phyloP scores from a whole-genome alignment of 2,797 vertebrate species.

The Acomys russatus region DNA sequence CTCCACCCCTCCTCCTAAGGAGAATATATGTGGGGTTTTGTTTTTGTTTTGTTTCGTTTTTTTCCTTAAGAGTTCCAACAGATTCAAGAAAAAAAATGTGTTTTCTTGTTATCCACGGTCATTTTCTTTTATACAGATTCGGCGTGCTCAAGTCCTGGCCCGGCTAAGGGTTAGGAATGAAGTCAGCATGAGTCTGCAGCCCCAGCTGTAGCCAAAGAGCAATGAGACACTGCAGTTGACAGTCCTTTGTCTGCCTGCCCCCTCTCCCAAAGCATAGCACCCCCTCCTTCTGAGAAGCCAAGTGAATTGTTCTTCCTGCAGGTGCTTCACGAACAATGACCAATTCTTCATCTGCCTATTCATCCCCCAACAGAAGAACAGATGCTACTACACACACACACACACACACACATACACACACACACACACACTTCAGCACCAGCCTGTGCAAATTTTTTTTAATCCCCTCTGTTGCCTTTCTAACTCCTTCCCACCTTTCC shows the following conservation, averaged over 20 bases:
- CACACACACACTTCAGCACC: background rate
- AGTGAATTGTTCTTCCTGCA: background rate
- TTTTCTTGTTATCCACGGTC: background rate
- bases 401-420: no score
- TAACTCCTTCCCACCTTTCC: background rate
- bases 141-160: conserved; percentile 1
- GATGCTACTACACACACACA: background rate
- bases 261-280: no score
- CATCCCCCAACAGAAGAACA: background rate
- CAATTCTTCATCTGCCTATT: background rate
- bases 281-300: background rate
- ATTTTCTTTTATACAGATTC: background rate
- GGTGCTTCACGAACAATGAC: background rate
- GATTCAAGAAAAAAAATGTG: background rate
- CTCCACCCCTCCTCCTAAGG: background rate
- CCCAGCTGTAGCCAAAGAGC: background rate
- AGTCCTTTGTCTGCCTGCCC: background rate
- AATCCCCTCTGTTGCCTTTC: background rate
- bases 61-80: background rate
- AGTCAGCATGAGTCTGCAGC: conserved; percentile 38
- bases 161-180: background rate
- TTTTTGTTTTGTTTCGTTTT: no score
- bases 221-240: background rate
- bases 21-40: background rate
- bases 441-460: background rate